Percentiles rank a stretch among this genome's conserved stretches.
Conservation (phyloP, 2,113 vertebrate species). For the Callipepla californica region DNA sequence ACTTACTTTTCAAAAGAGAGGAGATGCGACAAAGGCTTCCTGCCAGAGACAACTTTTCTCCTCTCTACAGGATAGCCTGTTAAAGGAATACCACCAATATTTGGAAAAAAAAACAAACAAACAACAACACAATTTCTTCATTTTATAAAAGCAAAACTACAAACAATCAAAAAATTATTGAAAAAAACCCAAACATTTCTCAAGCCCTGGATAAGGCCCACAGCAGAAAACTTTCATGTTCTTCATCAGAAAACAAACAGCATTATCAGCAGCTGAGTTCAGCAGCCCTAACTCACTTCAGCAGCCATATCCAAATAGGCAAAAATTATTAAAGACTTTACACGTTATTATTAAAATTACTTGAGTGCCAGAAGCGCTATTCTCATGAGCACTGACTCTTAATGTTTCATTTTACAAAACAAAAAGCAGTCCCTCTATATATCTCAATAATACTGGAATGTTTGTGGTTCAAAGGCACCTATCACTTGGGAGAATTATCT, state of each 20-base stretch:
- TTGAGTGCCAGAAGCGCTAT: not conserved
- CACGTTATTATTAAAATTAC: not conserved
- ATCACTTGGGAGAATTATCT: not conserved
- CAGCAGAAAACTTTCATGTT: not conserved
- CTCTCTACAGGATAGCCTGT: not conserved
- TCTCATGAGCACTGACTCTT: not conserved
- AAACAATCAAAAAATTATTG: not conserved
- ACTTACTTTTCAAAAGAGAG: not conserved
- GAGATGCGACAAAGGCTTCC: not conserved
- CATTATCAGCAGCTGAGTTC: rapidly evolving
- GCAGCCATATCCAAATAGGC: not conserved
- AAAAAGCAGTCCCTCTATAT: not conserved
- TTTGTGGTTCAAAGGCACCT: not conserved
- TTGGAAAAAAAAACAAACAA: not conserved
- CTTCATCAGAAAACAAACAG: not conserved
- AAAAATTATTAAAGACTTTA: not conserved
- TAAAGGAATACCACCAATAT: not conserved
- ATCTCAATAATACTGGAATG: not conserved
- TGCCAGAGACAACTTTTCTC: not conserved
- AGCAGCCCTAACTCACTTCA: not conserved
- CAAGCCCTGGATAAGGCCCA: not conserved
- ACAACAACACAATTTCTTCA: not conserved
- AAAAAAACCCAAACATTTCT: not conserved
- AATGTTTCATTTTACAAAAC: not conserved
- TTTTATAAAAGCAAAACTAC: not conserved